phyloP scores from a whole-genome alignment of 2,797 vertebrate genomes.

The Argya squamiceps region DNA sequence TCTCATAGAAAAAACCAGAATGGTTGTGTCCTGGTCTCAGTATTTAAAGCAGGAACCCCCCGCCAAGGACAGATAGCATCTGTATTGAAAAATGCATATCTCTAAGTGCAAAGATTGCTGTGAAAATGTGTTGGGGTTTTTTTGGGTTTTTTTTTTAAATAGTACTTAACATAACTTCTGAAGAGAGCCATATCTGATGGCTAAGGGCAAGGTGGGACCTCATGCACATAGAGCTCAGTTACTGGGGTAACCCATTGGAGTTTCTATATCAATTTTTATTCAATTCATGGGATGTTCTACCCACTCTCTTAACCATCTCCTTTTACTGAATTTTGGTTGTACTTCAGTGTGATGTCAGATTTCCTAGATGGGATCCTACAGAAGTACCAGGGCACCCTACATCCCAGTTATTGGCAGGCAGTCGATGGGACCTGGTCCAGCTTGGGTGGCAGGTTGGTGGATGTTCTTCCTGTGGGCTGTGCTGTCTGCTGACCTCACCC shows the following conservation, averaged over 20 bases:
- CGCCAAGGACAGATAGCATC: not conserved
- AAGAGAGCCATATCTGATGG: not conserved
- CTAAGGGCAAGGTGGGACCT: not conserved
- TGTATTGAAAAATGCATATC: not conserved
- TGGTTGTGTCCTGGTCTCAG: not conserved
- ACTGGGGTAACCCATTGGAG: not conserved
- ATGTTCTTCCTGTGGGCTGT: not conserved
- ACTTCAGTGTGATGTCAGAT: not conserved
- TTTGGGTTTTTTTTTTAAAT: not conserved
- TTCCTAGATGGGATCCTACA: not conserved
- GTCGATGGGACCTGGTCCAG: fast-evolving
- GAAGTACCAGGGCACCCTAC: not conserved
- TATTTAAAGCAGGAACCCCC: not conserved
- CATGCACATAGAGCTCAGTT: not conserved
- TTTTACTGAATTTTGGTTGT: not conserved
- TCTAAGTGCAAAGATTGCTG: not conserved
- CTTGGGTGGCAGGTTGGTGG: not conserved
- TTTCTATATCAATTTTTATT: not conserved
- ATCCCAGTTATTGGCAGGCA: not conserved
- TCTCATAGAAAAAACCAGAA: not conserved
- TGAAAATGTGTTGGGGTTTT: not conserved
- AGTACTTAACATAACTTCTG: not conserved
- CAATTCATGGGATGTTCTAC: not conserved
- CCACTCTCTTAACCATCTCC: not conserved
- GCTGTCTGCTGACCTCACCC: not conserved